Base-by-base conservation (phyloP, 2,797 vertebrate species). In the Neoniphon sammara region DNA sequence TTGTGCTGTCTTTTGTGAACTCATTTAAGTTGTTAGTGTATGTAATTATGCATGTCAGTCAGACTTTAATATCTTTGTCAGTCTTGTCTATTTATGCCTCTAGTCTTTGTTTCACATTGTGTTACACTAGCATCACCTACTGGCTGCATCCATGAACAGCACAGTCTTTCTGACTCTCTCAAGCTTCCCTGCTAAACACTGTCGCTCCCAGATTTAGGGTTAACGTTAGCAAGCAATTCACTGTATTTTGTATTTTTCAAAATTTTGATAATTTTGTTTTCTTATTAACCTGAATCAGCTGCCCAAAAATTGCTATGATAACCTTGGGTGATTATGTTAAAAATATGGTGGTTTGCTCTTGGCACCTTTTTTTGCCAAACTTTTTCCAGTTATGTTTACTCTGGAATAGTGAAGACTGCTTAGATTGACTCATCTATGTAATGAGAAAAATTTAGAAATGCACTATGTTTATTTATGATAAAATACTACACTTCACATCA, bases 101-200 rank as follows among this genome's bases (percentile, higher is more conserved):
- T 6, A 11, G 31, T 47, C 17, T 67, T 23, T 62, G 30, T 60
- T 36, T 66, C 39, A 77, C 50, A 69, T 25, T 34, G 77, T 88
- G 89, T 68, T 50, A 42, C 91, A 83, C 54, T 79, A 92, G 90
- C 89, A 66, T 50, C 91, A 84, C 88, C 90, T 81, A 75, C 73
- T 83, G 91, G 84, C 66, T 2, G 42, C 0, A 18, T 12, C 14
- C 15, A 15, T 36, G 23, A 88, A 86, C 70, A 73, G 69, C 82
- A 81, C 62, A 6, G 18, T 54, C 54, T 63, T 1, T 23, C 66
- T 30, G 8, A 54, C 6, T 60, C 12, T 14, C 30, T 31, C 0
- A n/a, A 54, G 31, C 11, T 0, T 25, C n/a, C 11, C 2, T 23
- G 9, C 25, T 25, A 4, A 12, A 20, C 49, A 36, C 63, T 55